Percentiles rank a stretch among this genome's conserved stretches.
Conservation (phyloP, 2,113 vertebrate genomes). For the Colinus virginianus region DNA sequence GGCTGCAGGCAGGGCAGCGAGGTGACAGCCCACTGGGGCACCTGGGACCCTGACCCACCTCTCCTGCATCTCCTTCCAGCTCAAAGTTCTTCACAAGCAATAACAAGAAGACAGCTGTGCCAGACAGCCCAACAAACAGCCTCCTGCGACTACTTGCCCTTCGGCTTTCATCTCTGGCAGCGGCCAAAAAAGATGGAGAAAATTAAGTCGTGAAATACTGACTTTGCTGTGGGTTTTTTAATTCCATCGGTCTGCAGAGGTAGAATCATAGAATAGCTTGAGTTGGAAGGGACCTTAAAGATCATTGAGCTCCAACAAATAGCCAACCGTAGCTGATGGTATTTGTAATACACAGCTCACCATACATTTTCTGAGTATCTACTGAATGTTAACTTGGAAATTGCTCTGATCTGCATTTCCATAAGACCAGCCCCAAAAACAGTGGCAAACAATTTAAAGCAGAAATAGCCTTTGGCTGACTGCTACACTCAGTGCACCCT, state of each 20-base stretch:
- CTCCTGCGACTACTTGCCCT: neutral
- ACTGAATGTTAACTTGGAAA: neutral
- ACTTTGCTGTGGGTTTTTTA: neutral
- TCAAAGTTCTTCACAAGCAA: neutral
- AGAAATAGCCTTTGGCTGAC: neutral
- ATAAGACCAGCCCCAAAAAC: neutral
- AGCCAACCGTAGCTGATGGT: neutral
- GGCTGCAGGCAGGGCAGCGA: neutral
- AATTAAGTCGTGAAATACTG: neutral
- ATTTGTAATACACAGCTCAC: neutral
- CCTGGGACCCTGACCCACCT: neutral
- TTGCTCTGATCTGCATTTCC: neutral
- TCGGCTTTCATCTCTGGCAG: neutral
- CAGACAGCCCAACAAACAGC: neutral
- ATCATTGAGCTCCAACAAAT: too few species aligned
- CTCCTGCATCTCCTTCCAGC: neutral
- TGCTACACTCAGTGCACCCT: neutral
- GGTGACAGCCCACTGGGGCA: rapidly evolving
- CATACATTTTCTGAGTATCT: neutral
- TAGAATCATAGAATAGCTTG: neutral
- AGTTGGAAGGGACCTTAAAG: too few species aligned
- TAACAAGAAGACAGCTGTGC: neutral
- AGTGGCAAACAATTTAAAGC: neutral
- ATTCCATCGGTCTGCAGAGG: neutral
- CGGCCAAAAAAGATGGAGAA: neutral